Evolutionary conservation across 1,140 invertebrate species (phyloP), one percentile per base, ranked within the genome.

Genomic region (Drosophila watanabei): DNA sequence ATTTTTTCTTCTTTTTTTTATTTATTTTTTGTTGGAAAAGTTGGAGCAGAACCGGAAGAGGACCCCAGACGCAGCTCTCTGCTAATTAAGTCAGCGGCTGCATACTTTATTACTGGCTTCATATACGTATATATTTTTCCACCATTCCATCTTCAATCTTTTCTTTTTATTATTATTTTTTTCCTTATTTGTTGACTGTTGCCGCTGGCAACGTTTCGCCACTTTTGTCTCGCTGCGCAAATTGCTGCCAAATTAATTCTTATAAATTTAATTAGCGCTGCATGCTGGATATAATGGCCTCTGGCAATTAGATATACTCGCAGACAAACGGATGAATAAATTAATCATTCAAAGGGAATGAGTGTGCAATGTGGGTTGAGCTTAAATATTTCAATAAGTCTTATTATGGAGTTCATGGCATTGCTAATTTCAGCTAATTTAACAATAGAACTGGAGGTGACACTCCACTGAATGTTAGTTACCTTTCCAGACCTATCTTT

Each of bases 241-340:
- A 73, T 78, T 68, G 77, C 60, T 48, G 39, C 76, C 70, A 89
- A 92, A 92, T 92, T 89, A 92, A 82, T 89, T 92, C 71, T 81
- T 79, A 77, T 84, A 90, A 92, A 92, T 90, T 92, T 91, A 87
- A 91, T 91, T 91, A 91, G 80, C 73, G 7, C 52, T 75, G 80
- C 77, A 71, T 69, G 20, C 58, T 62, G 65, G 63, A 45, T 64
- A 77, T 49, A 52, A 65, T 63, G 46, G 60, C 84, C 64, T 30
- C 41, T 18, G 79, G 82, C 75, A 37, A 51, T 77, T 82, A 62
- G 20, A 49, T 60, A 63, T 51, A 41, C 51, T 64, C 51, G 3
- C 59, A 37, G 43, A 48, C 30, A 57, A 65, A 39, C 20, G 56
- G 51, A 60, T 62, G 65, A 49, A 35, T 58, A 30, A 30, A 46